Evolutionary conservation across 2,888 invertebrate species (phyloP), one percentile per base, ranked within the genome.

Genomic region (Luffia ferchaultella): DNA sequence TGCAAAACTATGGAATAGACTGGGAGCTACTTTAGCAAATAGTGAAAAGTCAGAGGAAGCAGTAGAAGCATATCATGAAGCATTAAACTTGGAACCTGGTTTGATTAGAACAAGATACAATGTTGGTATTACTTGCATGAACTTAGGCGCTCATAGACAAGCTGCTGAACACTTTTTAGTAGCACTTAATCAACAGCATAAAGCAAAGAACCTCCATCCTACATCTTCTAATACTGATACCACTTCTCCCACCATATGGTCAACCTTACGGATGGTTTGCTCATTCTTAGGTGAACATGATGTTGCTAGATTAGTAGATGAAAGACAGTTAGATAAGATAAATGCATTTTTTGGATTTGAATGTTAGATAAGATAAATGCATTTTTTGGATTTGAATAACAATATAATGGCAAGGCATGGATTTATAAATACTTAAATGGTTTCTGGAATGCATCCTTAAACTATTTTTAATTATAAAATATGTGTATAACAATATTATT

Each of bases 71-170:
- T 99, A 99, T 71, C 93, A 95, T 66, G 89, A 90, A 63, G 97
- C 98, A 41, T 83, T 99, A 48, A 89, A 93, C 65, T 82, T 98
- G 48, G 92, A 95, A 54, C 99, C 99, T 3, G 98, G 98, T 1
- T 99, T 96, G 73, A 96, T 99, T 55, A 87, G 99, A 53, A 97
- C 98, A 5, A 88, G 99, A 54, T 99, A 97, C 71, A 99, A 99
- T 83, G 92, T 99, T 52, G 98, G 98, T 19, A 97, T 99, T 50
- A 96, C 97, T 53, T 99, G 98, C 69, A 95, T 98, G 78, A 98
- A 98, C 76, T 87, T 99, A 45, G 92, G 93, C 60, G 96, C 96
- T 45, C 93, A 98, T 67, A 96, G 91, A 65, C 93, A 98, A 80
- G 97, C 98, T 3, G 95, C 93, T 15, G 97, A 98, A 71, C 98